Evolutionary conservation across 2,113 vertebrate genomes (phyloP).

Genomic region (Sinocyclocheilus grahami): DNA sequence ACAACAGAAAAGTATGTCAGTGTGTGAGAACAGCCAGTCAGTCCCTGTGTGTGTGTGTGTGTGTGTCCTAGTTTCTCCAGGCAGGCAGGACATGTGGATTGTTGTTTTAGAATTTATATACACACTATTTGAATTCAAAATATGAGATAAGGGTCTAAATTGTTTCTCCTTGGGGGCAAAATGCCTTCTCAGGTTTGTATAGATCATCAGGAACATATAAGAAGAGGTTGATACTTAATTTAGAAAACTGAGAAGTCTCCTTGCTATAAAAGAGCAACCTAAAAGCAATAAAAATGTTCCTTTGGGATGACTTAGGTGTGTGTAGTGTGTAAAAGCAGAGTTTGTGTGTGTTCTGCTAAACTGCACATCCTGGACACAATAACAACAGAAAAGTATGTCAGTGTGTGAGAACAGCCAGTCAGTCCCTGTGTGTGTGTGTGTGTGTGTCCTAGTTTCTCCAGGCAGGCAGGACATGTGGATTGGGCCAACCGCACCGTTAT

Average conservation of each 20-base stretch:
- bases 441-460: conserved; percentile 41
- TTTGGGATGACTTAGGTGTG: too few relatives aligned
- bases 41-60: conserved; percentile 3
- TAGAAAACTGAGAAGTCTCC: too few relatives aligned
- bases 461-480: conserved; percentile 8
- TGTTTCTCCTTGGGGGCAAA: too few relatives aligned
- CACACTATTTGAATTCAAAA: too few relatives aligned
- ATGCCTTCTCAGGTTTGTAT: too few relatives aligned
- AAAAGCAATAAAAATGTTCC: not conserved
- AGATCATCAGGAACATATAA: too few relatives aligned
- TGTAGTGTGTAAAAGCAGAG: conserved; percentile 22
- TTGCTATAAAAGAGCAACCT: not conserved
- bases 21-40: conserved; percentile 45
- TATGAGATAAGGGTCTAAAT: too few relatives aligned
- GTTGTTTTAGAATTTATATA: too few relatives aligned
- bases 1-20: conserved; percentile 44
- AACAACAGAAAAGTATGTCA: conserved; percentile 42
- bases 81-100: conserved; percentile 14
- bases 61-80: conserved; percentile 41
- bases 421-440: conserved; percentile 2
- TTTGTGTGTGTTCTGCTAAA: conserved; percentile 52
- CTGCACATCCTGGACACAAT: conserved; percentile 32
- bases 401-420: conserved; percentile 47
- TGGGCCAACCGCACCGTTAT: not conserved
- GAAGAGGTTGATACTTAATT: too few relatives aligned